Evolutionary conservation across 2,797 vertebrate species (phyloP).

Genomic region (Hozukius guyotensis): DNA sequence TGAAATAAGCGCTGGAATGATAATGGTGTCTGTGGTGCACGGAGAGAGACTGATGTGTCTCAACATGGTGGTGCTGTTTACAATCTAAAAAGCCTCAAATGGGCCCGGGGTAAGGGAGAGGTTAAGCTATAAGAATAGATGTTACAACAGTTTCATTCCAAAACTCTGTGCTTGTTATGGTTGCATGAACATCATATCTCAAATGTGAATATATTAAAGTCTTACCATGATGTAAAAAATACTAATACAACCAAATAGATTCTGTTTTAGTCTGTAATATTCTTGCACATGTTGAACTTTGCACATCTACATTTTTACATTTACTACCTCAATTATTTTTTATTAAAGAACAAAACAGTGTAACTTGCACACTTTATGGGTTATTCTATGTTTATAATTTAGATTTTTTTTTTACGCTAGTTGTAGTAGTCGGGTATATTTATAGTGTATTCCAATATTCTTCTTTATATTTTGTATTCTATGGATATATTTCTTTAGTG

Average conservation of each 20-base stretch:
- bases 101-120: constrained; percentile 15
- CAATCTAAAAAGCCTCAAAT: constrained; percentile 34
- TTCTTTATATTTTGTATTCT: too few relatives aligned
- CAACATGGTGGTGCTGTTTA: constrained; percentile 62
- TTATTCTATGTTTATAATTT: too few relatives aligned
- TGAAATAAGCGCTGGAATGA: constrained; percentile 64
- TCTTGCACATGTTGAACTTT: too few relatives aligned
- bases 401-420: accelerated
- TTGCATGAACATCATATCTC: not conserved
- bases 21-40: constrained; percentile 62
- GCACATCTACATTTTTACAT: too few relatives aligned
- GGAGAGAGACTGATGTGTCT: constrained; percentile 51
- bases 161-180: not conserved
- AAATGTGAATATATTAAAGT: not conserved
- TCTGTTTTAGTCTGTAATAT: too few relatives aligned
- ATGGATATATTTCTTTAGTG: too few relatives aligned
- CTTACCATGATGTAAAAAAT: not conserved
- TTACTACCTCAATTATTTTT: too few relatives aligned
- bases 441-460: too few relatives aligned
- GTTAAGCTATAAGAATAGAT: constrained; percentile 40
- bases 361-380: too few relatives aligned
- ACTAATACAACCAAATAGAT: too few relatives aligned
- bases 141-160: constrained; percentile 1
- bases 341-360: too few relatives aligned
- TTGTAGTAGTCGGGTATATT: too few relatives aligned